Percentiles rank a stretch among this genome's conserved stretches.
phyloP scores from a whole-genome alignment of 2,113 vertebrate genomes.

The Fukomys damarensis region DNA sequence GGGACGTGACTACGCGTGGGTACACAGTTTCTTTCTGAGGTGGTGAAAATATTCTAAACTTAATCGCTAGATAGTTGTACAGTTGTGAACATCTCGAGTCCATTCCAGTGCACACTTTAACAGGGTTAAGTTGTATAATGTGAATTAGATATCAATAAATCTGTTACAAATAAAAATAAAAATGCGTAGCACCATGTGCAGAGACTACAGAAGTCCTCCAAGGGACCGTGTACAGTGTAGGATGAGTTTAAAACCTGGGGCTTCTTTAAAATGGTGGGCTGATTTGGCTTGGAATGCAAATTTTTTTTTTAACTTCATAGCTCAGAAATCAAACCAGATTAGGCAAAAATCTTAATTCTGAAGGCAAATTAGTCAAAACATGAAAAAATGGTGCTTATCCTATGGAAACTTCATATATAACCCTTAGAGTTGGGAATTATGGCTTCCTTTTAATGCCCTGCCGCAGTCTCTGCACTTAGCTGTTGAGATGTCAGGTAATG shows the following conservation, averaged over 20 bases:
- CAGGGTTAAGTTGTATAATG: neutral
- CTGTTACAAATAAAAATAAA: neutral
- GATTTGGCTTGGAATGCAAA: neutral
- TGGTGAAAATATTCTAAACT: neutral
- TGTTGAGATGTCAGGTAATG: neutral
- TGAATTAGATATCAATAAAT: neutral
- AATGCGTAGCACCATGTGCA: neutral
- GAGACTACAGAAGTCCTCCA: neutral
- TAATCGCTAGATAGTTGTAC: neutral
- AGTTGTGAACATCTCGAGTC: neutral
- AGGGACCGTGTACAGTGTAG: neutral
- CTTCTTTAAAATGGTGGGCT: neutral
- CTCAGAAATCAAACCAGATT: neutral
- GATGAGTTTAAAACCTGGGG: neutral
- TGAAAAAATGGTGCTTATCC: neutral
- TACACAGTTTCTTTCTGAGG: rapidly evolving
- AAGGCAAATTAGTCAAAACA: neutral
- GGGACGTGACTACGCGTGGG: neutral
- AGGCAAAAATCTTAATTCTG: neutral
- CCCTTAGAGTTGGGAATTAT: neutral
- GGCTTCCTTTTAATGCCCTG: neutral
- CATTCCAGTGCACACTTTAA: too few relatives aligned
- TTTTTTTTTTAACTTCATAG: neutral
- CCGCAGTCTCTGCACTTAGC: neutral
- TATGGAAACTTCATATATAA: neutral